Conservation (phyloP, 30 jellyfish, hydroid and myxozoan genomes). For the Aurelia aurita complex sp. Pacific region DNA sequence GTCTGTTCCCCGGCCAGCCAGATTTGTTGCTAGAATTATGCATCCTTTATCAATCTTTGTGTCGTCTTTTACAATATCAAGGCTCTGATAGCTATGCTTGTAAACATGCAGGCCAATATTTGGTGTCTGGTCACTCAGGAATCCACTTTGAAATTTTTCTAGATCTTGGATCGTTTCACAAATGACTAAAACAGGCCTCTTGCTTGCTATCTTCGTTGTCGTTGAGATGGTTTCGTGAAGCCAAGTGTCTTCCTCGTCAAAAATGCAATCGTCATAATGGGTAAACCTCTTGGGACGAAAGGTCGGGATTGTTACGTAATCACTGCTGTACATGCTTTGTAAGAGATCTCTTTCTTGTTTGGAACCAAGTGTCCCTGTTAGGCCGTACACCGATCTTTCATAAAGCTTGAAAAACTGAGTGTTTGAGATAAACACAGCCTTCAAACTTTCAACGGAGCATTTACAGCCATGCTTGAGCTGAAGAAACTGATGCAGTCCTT, state of each 20-base stretch:
- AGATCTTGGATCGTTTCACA: conserved; percentile 20
- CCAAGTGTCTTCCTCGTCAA: conserved; percentile 1
- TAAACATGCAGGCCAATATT: not conserved
- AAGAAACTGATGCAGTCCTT: conserved; percentile 36
- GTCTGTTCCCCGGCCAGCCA: conserved; percentile 78
- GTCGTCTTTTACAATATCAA: not conserved
- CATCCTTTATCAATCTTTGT: conserved; percentile 14
- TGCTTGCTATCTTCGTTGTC: not conserved
- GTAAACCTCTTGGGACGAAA: not conserved
- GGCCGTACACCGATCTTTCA: conserved; percentile 5
- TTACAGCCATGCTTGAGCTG: conserved; percentile 37
- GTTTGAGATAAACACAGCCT: conserved; percentile 44
- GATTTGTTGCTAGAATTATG: conserved; percentile 58
- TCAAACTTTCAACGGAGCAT: conserved; percentile 13
- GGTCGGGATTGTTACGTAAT: conserved; percentile 21
- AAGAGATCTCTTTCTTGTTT: conserved; percentile 16
- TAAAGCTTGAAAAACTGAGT: conserved; percentile 12
- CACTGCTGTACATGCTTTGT: not conserved
- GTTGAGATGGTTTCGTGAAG: not conserved
- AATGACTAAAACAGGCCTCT: conserved; percentile 37
- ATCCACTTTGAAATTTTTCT: not conserved
- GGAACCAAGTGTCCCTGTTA: conserved; percentile 45
- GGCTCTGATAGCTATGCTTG: conserved; percentile 18
- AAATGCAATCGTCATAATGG: not conserved
- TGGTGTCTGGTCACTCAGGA: not conserved